A percentile compares a stretch with the other conserved stretches of the same genome.
phyloP scores from a whole-genome alignment of 2,113 vertebrate genomes.

The Labrus mixtus region DNA sequence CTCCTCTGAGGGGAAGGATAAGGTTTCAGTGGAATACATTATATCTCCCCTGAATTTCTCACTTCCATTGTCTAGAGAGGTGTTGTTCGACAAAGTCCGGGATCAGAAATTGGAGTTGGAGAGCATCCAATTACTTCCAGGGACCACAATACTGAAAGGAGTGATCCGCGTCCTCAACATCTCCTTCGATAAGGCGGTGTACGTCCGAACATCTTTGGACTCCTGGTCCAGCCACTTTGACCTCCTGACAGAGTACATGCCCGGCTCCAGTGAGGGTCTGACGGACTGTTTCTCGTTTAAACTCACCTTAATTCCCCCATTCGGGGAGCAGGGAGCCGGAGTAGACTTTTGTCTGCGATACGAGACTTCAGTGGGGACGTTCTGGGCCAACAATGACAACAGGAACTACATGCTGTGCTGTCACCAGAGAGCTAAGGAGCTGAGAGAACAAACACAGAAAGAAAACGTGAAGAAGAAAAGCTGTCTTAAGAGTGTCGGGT shows the following conservation, averaged over 20 bases:
- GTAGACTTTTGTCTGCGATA: slow-evolving; percentile 96
- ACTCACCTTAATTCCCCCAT: slow-evolving; percentile 90
- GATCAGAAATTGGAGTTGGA: slow-evolving; percentile 90
- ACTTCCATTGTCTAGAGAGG: slow-evolving; percentile 82
- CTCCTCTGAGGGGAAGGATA: slow-evolving; percentile 67
- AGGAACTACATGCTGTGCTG: slow-evolving; percentile 91
- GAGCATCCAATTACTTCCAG: slow-evolving; percentile 84
- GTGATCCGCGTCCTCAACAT: slow-evolving; percentile 92
- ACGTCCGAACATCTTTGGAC: slow-evolving; percentile 91
- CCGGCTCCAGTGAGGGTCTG: slow-evolving; percentile 86
- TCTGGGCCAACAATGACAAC: slow-evolving; percentile 94
- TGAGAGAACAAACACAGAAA: slow-evolving; percentile 73
- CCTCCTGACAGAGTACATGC: slow-evolving; percentile 91
- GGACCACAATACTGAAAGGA: slow-evolving; percentile 88
- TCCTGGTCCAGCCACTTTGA: slow-evolving; percentile 93
- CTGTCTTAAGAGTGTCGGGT: slow-evolving; percentile 92
- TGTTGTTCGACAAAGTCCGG: slow-evolving; percentile 84
- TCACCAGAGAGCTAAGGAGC: slow-evolving; percentile 81
- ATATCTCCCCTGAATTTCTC: slow-evolving; percentile 85
- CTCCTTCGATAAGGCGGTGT: slow-evolving; percentile 91
- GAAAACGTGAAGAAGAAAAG: slow-evolving; percentile 88
- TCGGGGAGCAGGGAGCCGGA: slow-evolving; percentile 84
- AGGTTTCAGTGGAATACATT: slow-evolving; percentile 84
- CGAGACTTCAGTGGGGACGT: slow-evolving; percentile 90
- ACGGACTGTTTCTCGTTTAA: slow-evolving; percentile 93